These are phyloP conservation scores for Sisor rabdophorus DNA, from an alignment of 2,113 vertebrate genomes.

Conservation along the genomic window DNA sequence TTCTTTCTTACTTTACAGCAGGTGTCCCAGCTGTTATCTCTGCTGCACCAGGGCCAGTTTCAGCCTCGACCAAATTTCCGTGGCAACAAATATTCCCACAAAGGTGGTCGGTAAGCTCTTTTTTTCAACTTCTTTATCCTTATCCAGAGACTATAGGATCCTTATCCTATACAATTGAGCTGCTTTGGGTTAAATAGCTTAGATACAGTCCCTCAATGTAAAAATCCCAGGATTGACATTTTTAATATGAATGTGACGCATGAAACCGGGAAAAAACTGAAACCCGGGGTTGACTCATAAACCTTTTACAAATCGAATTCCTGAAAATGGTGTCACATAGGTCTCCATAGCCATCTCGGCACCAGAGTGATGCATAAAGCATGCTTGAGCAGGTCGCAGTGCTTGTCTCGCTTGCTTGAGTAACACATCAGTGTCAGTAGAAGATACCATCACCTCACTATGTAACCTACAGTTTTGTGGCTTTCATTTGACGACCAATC, in stretches of 20 bases:
- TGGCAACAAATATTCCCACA: conserved; percentile 83
- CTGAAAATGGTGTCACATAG: conserved; percentile 26
- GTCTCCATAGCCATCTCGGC: conserved; percentile 18
- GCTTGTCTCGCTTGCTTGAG: conserved; percentile 38
- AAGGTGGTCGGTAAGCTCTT: conserved; percentile 62
- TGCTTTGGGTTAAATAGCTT: background rate
- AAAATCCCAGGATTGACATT: background rate
- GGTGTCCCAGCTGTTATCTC: conserved; percentile 95
- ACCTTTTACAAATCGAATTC: conserved; percentile 18
- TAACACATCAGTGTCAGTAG: conserved; percentile 44
- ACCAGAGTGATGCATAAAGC: conserved; percentile 14
- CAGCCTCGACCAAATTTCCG: conserved; percentile 85
- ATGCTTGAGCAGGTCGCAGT: conserved; percentile 40
- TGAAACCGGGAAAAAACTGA: background rate
- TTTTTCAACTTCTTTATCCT: no score
- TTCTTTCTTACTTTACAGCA: conserved; percentile 72
- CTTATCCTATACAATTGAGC: no score
- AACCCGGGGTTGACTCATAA: background rate
- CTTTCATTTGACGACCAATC: conserved; percentile 2
- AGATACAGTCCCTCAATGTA: background rate
- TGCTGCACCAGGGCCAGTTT: conserved; percentile 86
- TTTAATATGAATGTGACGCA: no score
- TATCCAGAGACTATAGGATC: no score
- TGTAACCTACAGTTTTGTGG: conserved; percentile 5
- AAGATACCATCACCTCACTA: conserved; percentile 17